Evolutionary conservation across 2,888 invertebrate genomes (phyloP).

Genomic region (Allolobophora icterica): DNA sequence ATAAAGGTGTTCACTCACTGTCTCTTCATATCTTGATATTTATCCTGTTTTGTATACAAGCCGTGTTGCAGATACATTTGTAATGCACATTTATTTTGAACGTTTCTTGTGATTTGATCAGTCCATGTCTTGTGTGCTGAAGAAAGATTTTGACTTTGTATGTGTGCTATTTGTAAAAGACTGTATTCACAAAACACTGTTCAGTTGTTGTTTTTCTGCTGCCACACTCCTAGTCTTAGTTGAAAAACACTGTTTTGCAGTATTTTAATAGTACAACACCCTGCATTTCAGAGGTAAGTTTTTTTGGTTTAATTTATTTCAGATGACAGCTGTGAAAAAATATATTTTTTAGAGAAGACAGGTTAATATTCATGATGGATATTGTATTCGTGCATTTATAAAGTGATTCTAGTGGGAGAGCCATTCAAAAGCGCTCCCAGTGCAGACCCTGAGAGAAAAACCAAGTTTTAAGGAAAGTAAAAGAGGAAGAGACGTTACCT

Average conservation of each 20-base stretch:
- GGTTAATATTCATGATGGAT: no score
- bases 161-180: conserved; percentile 17
- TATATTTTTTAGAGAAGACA: no score
- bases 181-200: neutral
- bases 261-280: neutral
- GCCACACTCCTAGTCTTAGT: neutral
- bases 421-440: no score
- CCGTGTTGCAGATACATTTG: neutral
- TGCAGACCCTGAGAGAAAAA: no score
- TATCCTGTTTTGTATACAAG: conserved; percentile 12
- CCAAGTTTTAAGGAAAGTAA: no score
- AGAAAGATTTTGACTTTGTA: neutral
- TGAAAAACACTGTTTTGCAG: neutral
- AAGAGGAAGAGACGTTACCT: no score
- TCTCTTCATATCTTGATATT: conserved; percentile 17
- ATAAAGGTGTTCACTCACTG: neutral
- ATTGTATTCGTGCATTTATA: no score
- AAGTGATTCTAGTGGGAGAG: no score
- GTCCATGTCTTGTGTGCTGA: neutral
- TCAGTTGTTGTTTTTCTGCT: neutral
- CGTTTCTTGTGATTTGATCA: conserved; percentile 17
- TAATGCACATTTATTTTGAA: conserved; percentile 17
- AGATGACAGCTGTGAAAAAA: neutral
- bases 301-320: neutral
- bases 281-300: neutral